Evolutionary conservation across 1,140 invertebrate genomes (phyloP), one percentile per base, ranked within the genome.

Genomic region (Neocloeon triangulifer): DNA sequence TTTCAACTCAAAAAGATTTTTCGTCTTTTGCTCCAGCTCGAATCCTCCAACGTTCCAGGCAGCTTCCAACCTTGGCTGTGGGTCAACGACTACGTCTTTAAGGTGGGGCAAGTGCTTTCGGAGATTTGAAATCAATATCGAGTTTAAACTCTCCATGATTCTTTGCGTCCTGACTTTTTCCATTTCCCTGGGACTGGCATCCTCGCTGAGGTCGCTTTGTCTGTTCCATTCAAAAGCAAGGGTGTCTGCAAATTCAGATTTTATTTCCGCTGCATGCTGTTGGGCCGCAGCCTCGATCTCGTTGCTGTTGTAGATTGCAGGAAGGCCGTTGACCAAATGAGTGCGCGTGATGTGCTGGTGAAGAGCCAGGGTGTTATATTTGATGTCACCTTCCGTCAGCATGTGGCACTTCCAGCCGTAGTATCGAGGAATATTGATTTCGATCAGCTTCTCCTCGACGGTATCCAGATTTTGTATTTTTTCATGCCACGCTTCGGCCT

Each of bases 401-500:
- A 65, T 51, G 15, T 68, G 44, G 18, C 59, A 61, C 38, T 61
- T 62, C 57, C 64, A 84, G 5, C 79, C 77, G 50, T 79, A 84
- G 47, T 73, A 80, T 29, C 62, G 59, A 5, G 73, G 70, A 63
- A 84, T 71, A 47, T 80, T 81, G 3, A 80, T 34, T 43, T 73
- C 73, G 26, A 78, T 66, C 32, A 77, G 56, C 48, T 86, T 86
- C 52, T 82, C 75, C 51, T 85, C 80, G 0, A 80, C 61, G 1
- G 74, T 78, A 27, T 66, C 55, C 21, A 76, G 39, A 5, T 53
- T 45, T 41, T 64, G 61, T 15, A 82, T 63, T 41, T 65, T 55
- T 16, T 74, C 51, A 42, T 68, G 47, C 44, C 58, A 51, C n/a
- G n/a, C n/a, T n/a, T n/a, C n/a, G n/a, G n/a, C n/a, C n/a, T n/a